Conservation (phyloP, 2,113 vertebrate genomes). For the Coregonus clupeaformis region DNA sequence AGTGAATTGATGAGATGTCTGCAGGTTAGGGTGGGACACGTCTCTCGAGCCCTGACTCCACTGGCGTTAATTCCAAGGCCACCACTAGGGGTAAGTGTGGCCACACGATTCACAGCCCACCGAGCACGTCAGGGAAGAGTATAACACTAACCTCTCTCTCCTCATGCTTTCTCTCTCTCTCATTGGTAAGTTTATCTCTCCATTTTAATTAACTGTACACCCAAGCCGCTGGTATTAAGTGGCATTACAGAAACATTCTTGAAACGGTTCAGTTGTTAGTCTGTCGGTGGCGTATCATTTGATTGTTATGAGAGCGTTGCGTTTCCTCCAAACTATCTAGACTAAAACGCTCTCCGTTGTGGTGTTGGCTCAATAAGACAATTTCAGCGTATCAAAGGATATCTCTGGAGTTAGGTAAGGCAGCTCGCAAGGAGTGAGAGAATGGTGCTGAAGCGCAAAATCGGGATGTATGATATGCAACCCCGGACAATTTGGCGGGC, state of each 20-base stretch:
- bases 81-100: slow-evolving; percentile 64
- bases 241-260: slow-evolving; percentile 27
- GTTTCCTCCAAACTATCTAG: slow-evolving; percentile 9
- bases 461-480: no score
- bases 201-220: slow-evolving; percentile 43
- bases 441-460: no score
- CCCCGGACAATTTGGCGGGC: no score
- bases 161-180: neutral
- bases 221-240: slow-evolving; percentile 24
- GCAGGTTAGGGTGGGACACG: neutral
- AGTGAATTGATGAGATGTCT: no score
- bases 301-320: slow-evolving; percentile 20
- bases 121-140: neutral
- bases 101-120: slow-evolving; percentile 13
- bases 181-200: slow-evolving; percentile 1
- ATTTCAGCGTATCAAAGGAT: slow-evolving; percentile 38
- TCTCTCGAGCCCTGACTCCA: neutral
- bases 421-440: no score
- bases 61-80: neutral
- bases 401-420: slow-evolving; percentile 11
- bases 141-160: no score
- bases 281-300: slow-evolving; percentile 30
- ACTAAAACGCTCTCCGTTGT: neutral
- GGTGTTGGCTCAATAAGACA: slow-evolving; percentile 25
- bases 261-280: slow-evolving; percentile 9